Percentiles rank a stretch among this genome's conserved stretches.
These are phyloP conservation scores for Nylanderia fulva DNA, from an alignment of 1,140 invertebrate species.

Conservation along the genomic window DNA sequence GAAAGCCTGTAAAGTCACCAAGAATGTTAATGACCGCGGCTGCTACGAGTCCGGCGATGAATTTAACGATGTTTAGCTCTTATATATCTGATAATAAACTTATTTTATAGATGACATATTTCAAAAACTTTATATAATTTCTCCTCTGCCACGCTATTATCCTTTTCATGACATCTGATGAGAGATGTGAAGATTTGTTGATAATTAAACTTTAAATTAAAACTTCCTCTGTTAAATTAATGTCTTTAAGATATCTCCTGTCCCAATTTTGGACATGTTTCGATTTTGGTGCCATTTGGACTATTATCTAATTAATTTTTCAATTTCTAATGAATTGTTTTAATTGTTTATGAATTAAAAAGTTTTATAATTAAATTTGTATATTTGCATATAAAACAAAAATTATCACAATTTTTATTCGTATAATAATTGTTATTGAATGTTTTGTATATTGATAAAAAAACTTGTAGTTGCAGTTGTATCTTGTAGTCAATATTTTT, in stretches of 20 bases:
- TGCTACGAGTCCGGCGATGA: background rate
- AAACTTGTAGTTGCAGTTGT: background rate
- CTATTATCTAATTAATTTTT: background rate
- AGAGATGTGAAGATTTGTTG: background rate
- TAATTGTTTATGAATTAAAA: constrained; percentile 3
- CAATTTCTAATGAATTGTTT: background rate
- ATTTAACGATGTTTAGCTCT: constrained; percentile 9
- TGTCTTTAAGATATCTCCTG: too few species aligned
- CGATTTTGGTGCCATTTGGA: too few species aligned
- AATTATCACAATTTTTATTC: background rate
- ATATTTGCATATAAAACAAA: background rate
- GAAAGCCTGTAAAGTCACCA: constrained; percentile 41
- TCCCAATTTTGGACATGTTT: too few species aligned
- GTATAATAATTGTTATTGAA: too few species aligned
- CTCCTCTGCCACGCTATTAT: background rate
- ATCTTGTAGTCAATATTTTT: background rate
- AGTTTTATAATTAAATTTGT: constrained; percentile 17
- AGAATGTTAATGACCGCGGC: background rate
- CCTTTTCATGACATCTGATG: background rate
- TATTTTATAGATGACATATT: background rate
- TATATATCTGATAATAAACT: background rate
- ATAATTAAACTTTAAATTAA: background rate
- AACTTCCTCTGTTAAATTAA: background rate
- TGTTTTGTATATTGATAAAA: background rate
- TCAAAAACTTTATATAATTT: constrained; percentile 20